These are phyloP conservation scores for Petrocephalus schoutedeni DNA, from an alignment of 2,797 vertebrate species.

Conservation along the genomic window DNA sequence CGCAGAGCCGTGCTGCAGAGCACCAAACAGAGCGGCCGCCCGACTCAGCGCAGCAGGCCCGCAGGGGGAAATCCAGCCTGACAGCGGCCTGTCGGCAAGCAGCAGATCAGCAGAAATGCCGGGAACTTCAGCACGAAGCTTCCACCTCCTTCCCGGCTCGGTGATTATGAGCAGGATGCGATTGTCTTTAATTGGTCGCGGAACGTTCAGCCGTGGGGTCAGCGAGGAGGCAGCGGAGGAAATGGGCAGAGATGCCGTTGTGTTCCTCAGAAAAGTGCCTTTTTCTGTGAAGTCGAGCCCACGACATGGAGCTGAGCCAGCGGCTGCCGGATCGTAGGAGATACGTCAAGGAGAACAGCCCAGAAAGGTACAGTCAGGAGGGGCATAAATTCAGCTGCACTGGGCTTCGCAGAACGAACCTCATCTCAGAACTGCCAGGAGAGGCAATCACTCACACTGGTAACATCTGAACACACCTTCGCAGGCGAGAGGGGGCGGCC, in stretches of 20 bases:
- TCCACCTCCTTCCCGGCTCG: neutral
- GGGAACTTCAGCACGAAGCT: neutral
- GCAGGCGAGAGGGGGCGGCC: neutral
- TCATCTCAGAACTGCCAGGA: constrained; percentile 3
- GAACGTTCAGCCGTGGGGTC: neutral
- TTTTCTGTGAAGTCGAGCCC: neutral
- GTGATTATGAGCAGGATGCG: neutral
- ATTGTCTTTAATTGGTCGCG: neutral
- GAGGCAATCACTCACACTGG: constrained; percentile 1
- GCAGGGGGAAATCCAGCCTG: neutral
- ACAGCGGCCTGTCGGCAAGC: neutral
- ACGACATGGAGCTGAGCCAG: neutral
- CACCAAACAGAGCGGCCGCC: neutral
- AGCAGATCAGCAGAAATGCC: neutral
- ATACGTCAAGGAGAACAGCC: neutral
- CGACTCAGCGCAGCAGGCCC: too few species aligned
- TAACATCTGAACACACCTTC: constrained; percentile 1
- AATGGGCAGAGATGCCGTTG: neutral
- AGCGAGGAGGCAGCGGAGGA: neutral
- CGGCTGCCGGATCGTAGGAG: neutral
- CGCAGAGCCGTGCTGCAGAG: neutral
- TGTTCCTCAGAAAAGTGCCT: neutral
- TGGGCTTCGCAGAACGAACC: neutral
- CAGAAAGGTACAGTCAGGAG: neutral
- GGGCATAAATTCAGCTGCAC: neutral